phyloP scores from a whole-genome alignment of 2,797 vertebrate genomes.

The Martes flavigula region DNA sequence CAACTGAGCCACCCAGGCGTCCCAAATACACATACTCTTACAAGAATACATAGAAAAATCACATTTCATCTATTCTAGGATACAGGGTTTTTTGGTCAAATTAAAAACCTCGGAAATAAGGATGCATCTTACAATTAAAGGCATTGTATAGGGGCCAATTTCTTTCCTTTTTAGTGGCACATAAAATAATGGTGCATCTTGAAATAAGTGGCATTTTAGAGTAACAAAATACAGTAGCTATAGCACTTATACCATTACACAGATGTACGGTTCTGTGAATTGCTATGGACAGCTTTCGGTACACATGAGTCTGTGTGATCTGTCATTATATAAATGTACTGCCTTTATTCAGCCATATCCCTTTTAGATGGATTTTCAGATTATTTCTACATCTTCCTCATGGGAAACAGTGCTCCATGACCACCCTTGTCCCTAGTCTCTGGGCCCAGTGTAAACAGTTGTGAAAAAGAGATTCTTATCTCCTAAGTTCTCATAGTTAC shows the following conservation, averaged over 20 bases:
- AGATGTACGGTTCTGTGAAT: not conserved
- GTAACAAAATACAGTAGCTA: not conserved
- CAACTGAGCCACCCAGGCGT: too few relatives aligned
- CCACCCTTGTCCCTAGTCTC: not conserved
- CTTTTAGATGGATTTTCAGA: not conserved
- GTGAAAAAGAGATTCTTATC: not conserved
- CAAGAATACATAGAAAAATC: not conserved
- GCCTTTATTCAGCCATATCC: not conserved
- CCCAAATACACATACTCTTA: not conserved
- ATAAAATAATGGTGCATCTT: not conserved
- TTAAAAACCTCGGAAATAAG: not conserved
- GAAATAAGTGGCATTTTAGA: not conserved
- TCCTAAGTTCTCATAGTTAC: not conserved
- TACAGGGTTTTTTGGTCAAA: not conserved
- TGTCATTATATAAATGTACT: not conserved
- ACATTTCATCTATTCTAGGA: not conserved
- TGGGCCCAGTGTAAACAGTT: not conserved
- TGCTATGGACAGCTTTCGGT: not conserved
- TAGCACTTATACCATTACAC: not conserved
- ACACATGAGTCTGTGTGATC: not conserved
- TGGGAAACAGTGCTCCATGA: constrained; percentile 10
- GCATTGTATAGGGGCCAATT: not conserved
- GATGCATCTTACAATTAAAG: not conserved
- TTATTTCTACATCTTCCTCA: not conserved
- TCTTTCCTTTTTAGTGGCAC: not conserved